Evolutionary conservation across 2,888 invertebrate species (phyloP).

Genomic region (Monochamus alternatus): DNA sequence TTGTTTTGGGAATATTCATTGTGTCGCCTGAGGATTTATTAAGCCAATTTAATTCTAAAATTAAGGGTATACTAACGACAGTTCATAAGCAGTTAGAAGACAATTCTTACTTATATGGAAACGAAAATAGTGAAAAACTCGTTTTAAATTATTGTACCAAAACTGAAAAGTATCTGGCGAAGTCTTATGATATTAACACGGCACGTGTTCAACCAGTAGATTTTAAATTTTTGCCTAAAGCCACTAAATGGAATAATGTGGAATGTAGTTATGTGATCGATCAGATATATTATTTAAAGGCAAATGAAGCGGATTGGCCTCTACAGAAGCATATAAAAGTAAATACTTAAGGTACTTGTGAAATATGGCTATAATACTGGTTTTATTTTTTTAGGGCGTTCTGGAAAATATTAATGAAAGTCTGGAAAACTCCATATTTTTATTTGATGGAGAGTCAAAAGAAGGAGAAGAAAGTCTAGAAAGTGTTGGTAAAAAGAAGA

Average conservation of each 20-base stretch:
- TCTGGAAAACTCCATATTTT: conserved; percentile 78
- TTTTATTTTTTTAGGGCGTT: conserved; percentile 54
- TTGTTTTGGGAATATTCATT: conserved; percentile 87
- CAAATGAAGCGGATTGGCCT: conserved; percentile 76
- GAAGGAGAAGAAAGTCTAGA: conserved; percentile 78
- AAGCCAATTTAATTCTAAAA: conserved; percentile 74
- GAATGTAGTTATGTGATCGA: conserved; percentile 86
- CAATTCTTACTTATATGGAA: conserved; percentile 77
- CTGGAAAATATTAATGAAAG: conserved; percentile 74
- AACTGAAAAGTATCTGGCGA: conserved; percentile 76
- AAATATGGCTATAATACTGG: not conserved
- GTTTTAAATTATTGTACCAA: conserved; percentile 76
- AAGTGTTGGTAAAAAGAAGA: conserved; percentile 76
- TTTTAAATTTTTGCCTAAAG: conserved; percentile 82
- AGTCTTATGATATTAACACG: conserved; percentile 76
- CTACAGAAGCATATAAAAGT: conserved; percentile 82
- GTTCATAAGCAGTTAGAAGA: conserved; percentile 74
- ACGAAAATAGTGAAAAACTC: conserved; percentile 76
- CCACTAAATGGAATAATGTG: conserved; percentile 83
- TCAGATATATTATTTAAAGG: conserved; percentile 81
- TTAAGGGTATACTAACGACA: conserved; percentile 75
- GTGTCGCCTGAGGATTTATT: conserved; percentile 80
- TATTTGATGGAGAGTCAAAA: conserved; percentile 83
- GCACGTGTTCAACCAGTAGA: conserved; percentile 80
- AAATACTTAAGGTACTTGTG: conserved; percentile 45